Percentiles rank a stretch among this genome's conserved stretches.
Evolutionary conservation across 2,113 vertebrate species (phyloP).

Genomic region (Canis aureus): DNA sequence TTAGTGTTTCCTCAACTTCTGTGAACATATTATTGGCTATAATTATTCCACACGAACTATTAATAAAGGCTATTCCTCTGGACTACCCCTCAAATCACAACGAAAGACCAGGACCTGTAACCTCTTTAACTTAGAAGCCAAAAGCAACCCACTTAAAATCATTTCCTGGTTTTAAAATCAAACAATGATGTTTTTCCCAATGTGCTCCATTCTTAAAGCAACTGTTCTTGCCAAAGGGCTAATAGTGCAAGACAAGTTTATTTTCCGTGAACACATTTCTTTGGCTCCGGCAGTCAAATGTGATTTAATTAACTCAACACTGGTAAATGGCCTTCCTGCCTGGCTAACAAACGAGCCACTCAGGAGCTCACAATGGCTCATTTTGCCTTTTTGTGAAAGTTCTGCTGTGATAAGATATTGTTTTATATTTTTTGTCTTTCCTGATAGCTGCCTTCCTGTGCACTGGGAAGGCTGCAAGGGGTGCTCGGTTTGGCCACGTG

Average conservation of each 20-base stretch:
- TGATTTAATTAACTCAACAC: not conserved
- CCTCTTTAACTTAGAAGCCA: slow-evolving; percentile 20
- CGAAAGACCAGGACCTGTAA: not conserved
- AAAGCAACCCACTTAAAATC: not conserved
- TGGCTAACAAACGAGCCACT: not conserved
- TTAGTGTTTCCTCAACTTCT: not conserved
- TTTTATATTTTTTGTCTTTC: not conserved
- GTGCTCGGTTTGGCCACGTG: not conserved
- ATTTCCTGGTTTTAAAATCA: slow-evolving; percentile 43
- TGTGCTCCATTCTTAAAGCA: not conserved
- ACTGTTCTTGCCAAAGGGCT: not conserved
- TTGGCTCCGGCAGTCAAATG: not conserved
- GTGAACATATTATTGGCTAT: not conserved
- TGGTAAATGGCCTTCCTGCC: not conserved
- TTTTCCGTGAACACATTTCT: not conserved
- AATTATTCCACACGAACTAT: not conserved
- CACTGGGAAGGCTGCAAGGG: not conserved
- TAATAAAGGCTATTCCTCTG: not conserved
- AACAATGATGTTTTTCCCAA: not conserved
- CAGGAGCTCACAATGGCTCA: not conserved
- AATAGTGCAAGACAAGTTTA: not conserved
- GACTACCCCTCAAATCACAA: not conserved
- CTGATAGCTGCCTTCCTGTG: not conserved
- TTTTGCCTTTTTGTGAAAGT: not conserved
- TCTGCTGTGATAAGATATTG: not conserved